A percentile compares a stretch with the other conserved stretches of the same genome.
phyloP scores from a whole-genome alignment of 2,113 vertebrate genomes.

The Oreotrochilus melanogaster region DNA sequence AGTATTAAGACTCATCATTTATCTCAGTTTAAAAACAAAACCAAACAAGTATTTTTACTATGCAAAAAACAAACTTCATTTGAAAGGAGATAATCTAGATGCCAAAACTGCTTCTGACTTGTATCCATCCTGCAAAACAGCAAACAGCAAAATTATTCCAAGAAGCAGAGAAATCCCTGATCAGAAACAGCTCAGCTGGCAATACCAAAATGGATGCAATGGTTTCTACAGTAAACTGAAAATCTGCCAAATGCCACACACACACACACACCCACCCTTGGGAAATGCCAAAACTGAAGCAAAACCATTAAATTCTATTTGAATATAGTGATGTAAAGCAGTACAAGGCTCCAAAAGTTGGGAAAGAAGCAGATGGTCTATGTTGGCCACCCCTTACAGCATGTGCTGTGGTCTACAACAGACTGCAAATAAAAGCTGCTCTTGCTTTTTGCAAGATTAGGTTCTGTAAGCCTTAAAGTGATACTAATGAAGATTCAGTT shows the following conservation, averaged over 20 bases:
- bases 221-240: neutral
- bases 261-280: too few relatives aligned
- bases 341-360: neutral
- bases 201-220: fast-evolving
- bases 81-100: neutral
- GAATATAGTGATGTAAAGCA: neutral
- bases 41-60: neutral
- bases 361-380: neutral
- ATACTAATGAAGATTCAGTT: neutral
- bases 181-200: neutral
- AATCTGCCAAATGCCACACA: neutral
- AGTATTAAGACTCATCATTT: neutral
- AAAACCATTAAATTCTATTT: neutral
- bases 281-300: neutral
- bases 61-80: neutral
- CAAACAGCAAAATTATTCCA: neutral
- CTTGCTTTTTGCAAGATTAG: neutral
- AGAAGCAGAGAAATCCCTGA: neutral
- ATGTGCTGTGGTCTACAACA: neutral
- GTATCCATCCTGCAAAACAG: neutral
- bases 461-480: neutral
- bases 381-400: neutral
- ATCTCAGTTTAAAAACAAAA: neutral
- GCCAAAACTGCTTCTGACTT: neutral
- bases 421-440: neutral